Base-by-base conservation (phyloP, 2,888 invertebrate genomes). In the Antitype chi region DNA sequence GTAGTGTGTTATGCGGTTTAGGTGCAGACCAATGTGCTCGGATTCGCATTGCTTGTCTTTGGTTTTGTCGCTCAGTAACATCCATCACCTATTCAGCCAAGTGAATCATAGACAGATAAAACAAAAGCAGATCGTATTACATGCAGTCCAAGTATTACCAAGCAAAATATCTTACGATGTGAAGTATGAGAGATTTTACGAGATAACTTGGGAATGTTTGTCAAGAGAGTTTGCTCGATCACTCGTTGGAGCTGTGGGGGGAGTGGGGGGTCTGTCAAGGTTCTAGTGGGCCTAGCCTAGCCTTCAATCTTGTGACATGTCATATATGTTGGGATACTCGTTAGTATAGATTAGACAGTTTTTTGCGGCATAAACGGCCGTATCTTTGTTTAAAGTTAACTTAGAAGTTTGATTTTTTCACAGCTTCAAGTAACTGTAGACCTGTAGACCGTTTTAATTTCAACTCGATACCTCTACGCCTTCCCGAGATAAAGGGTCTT, bases 181-280 rank as follows among this genome's bases (percentile, higher is more conserved):
- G 59, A 72, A 52, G 43, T 81, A 66, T 81, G 78, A 62, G 67
- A 70, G 52, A 67, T 81, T 81, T 67, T 67, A 81, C 70, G 73
- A 82, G 76, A 82, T 83, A 83, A 80, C 79, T 82, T 74, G 49
- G 63, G 47, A 62, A 52, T 57, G 47, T 83, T 83, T 64, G 80
- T 83, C 73, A 60, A 80, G 79, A 69, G 25, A 79, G 69, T 77
- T 53, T 71, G 67, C 70, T 70, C 63, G 80, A 80, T 74, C 76
- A 66, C 64, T 76, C 74, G 76, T 81, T 57, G 62, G 52, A 25
- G 38, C 38, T 23, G 55, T 53, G 66, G 53, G 20, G 59, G 53
- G 66, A 23, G 52, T 38, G 57, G 62, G 20, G n/a, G 1, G 8
- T 38, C 1, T n/a, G 62, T 57, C 28, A 76, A 76, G 68, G 76